Conservation (phyloP, 2,797 vertebrate genomes). For the Oreortyx pictus region DNA sequence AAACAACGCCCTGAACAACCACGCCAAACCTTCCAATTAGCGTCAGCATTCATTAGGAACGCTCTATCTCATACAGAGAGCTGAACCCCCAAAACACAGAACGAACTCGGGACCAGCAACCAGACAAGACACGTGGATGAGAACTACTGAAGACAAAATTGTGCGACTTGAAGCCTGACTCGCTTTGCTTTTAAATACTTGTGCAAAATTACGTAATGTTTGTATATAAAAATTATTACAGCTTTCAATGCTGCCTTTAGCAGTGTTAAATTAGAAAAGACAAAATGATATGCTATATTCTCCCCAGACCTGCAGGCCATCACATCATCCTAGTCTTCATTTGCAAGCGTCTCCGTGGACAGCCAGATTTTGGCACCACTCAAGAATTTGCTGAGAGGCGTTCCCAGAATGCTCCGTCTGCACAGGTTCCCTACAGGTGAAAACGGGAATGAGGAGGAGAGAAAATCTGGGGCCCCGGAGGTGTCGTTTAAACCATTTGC, state of each 20-base stretch:
- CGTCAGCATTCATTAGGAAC: background rate
- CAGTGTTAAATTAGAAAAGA: conserved; percentile 61
- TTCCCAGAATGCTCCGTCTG: conserved; percentile 88
- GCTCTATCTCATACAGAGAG: background rate
- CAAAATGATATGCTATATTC: background rate
- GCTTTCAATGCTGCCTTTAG: conserved; percentile 54
- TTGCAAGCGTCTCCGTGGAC: conserved; percentile 94
- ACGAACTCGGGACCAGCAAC: background rate
- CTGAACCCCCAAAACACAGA: background rate
- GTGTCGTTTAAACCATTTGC: conserved; percentile 74
- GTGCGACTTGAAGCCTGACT: conserved; percentile 65
- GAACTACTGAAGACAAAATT: background rate
- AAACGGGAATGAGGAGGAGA: conserved; percentile 97
- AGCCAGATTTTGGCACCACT: conserved; percentile 97
- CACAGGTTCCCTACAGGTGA: conserved; percentile 93
- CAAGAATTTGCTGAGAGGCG: conserved; percentile 95
- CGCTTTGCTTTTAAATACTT: conserved; percentile 74
- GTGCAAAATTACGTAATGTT: conserved; percentile 78
- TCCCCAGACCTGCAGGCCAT: background rate
- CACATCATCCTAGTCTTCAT: conserved; percentile 80
- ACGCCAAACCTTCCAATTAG: background rate
- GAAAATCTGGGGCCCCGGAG: conserved; percentile 82
- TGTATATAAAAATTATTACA: conserved; percentile 65
- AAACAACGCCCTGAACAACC: conserved; percentile 5
- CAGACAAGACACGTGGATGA: background rate